Conservation (phyloP, 2,797 vertebrate genomes). For the Falco concolor region DNA sequence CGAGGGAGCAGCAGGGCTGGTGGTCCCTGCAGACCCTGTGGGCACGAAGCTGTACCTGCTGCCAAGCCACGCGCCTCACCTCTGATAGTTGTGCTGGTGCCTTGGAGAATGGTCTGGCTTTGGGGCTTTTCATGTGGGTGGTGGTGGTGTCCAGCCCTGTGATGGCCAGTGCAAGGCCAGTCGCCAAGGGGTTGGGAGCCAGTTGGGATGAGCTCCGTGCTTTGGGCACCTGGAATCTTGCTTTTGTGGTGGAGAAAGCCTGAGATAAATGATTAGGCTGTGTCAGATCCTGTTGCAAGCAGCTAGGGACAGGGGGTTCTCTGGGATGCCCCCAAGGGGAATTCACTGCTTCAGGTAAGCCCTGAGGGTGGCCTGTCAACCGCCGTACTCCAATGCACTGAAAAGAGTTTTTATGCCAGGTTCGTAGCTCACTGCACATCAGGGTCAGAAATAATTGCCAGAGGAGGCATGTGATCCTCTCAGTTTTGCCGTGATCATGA, state of each 20-base stretch:
- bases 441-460: neutral
- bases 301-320: neutral
- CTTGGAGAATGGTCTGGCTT: neutral
- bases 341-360: neutral
- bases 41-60: neutral
- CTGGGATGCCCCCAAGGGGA: neutral
- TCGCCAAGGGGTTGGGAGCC: neutral
- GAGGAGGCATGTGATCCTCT: rapidly evolving
- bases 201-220: rapidly evolving
- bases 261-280: neutral
- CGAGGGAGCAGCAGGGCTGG: neutral
- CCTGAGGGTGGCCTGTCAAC: neutral
- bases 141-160: neutral
- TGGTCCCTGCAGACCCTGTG: rapidly evolving
- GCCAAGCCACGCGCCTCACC: rapidly evolving
- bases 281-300: rapidly evolving
- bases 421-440: rapidly evolving
- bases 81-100: neutral
- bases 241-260: neutral
- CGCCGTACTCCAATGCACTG: rapidly evolving
- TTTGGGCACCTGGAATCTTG: rapidly evolving
- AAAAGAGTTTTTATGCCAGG: neutral
- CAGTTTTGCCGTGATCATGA: neutral
- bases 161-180: no score
- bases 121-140: rapidly evolving